Base-by-base conservation (phyloP, 2,888 invertebrate species). In the Ophraella communa region DNA sequence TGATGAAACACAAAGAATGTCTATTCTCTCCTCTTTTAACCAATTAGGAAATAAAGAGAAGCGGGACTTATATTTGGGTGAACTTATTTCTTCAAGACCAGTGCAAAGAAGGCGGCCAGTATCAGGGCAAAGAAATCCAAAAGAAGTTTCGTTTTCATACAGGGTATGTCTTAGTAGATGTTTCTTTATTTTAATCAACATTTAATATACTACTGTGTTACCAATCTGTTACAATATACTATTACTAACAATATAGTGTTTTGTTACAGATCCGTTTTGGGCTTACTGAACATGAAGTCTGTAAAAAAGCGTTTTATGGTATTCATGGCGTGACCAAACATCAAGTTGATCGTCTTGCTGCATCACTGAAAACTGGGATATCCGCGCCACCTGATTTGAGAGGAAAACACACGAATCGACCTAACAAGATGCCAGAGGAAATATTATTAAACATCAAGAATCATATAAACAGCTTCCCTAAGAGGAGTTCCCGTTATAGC, bases 321-420 rank as follows among this genome's bases (percentile, higher is more conserved):
- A 51, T 59, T 2, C 51, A 59, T 59, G 59, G 59, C 3, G 21
- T 59, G n/a, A 51, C 59, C 14, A 49, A 35, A 42, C 35, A 59
- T 21, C 21, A 24, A 14, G 30, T 23, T 4, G 24, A 59, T 24
- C 57, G 30, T 58, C 27, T 51, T 21, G 51, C 21, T 27, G 4
- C 8, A 35, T 14, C 51, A 4, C 14, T 59, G 33, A 33, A 58
- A 49, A 10, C 7, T 14, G 47, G 47, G 4, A 58, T 58, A 18
- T n/a, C 35, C 7, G 58, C 58, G 4, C 30, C 58, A 20, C 11
- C 7, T 5, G 47, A 58, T 30, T 45, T 49, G 58, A 1, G 35
- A 18, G 58, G 49, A 11, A 47, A 49, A 20, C 49, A 58, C 17
- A n/a, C 10, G 8, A 58, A 58, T 33, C 35, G 47, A 33, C 58